Percentiles rank a stretch among this genome's conserved stretches.
Evolutionary conservation across 2,113 vertebrate species (phyloP).

Genomic region (Passer domesticus): DNA sequence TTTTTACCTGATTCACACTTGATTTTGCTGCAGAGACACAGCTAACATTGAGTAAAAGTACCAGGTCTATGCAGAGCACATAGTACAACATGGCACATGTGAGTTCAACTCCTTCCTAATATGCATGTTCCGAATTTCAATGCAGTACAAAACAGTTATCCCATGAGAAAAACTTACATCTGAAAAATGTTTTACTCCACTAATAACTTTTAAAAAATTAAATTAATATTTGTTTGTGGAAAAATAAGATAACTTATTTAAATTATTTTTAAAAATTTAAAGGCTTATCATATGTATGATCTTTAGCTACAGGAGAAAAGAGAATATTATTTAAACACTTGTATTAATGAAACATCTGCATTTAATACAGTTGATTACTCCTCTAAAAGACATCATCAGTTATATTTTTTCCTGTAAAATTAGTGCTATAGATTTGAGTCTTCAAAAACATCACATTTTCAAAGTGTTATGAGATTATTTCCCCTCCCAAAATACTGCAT

Average conservation of each 20-base stretch:
- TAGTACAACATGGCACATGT: rapidly evolving
- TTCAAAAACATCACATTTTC: neutral
- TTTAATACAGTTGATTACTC: neutral
- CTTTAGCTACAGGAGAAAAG: neutral
- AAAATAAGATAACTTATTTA: neutral
- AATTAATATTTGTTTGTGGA: neutral
- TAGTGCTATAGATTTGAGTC: neutral
- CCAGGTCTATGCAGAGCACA: neutral
- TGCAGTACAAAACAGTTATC: neutral
- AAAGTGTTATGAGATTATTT: rapidly evolving
- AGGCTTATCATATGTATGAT: neutral
- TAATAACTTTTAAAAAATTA: neutral
- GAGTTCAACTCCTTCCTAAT: neutral
- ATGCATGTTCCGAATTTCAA: neutral
- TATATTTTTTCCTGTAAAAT: neutral
- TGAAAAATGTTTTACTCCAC: neutral
- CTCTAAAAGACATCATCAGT: neutral
- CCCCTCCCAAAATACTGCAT: rapidly evolving
- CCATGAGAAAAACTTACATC: neutral
- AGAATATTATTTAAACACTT: neutral
- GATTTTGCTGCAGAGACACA: neutral
- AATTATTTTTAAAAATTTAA: neutral
- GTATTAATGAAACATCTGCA: neutral
- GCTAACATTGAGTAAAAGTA: neutral
- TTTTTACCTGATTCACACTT: neutral